Percentiles rank a stretch among this genome's conserved stretches.
phyloP scores from a whole-genome alignment of 2,888 invertebrate genomes.

The Nebria brevicollis region DNA sequence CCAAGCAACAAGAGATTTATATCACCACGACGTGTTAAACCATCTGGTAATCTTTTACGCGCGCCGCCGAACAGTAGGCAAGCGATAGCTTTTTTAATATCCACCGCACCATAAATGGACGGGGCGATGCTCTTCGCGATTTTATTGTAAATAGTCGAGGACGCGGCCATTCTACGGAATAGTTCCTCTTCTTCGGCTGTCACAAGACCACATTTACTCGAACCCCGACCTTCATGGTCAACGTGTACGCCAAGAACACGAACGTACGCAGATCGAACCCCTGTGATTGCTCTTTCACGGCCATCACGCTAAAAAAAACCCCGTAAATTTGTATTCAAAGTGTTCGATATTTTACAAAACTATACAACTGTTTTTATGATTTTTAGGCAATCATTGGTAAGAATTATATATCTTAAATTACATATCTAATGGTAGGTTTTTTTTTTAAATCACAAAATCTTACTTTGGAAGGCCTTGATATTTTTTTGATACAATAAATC shows the following conservation, averaged over 20 bases:
- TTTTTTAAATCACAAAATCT: too few relatives aligned
- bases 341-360: not conserved
- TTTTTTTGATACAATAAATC: constrained; percentile 95
- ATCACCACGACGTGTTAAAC: constrained; percentile 94
- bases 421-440: too few relatives aligned
- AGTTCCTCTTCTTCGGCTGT: constrained; percentile 81
- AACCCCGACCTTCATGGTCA: constrained; percentile 81
- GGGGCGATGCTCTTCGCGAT: constrained; percentile 94
- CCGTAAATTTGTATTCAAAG: constrained; percentile 8
- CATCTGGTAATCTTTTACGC: constrained; percentile 91
- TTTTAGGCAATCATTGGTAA: too few relatives aligned
- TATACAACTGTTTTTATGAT: too few relatives aligned
- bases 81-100: constrained; percentile 97
- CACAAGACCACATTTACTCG: constrained; percentile 67
- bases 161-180: constrained; percentile 84
- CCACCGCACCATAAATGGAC: constrained; percentile 92
- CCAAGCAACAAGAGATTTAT: constrained; percentile 95
- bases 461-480: constrained; percentile 71
- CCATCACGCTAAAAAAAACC: constrained; percentile 68
- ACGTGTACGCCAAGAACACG: constrained; percentile 92
- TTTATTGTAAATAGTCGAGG: constrained; percentile 87
- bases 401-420: too few relatives aligned
- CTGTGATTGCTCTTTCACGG: constrained; percentile 83
- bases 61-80: constrained; percentile 95
- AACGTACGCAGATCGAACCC: constrained; percentile 94